A percentile compares a stretch with the other conserved stretches of the same genome.
Conservation (phyloP, 2,113 vertebrate genomes). For the Dasyurus viverrinus region DNA sequence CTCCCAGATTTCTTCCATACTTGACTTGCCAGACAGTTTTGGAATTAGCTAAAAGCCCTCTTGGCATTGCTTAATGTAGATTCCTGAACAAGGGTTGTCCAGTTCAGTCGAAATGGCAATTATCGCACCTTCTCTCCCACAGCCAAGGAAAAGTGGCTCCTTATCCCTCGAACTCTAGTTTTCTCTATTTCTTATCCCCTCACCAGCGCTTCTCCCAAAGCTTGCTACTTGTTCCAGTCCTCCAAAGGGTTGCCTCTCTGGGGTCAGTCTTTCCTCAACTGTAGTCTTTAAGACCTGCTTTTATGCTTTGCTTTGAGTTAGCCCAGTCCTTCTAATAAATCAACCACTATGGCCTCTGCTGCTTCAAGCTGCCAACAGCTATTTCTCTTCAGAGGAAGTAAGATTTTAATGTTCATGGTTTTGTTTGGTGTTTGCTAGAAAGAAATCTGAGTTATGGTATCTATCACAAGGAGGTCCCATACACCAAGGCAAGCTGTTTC, state of each 20-base stretch:
- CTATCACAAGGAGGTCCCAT: background rate
- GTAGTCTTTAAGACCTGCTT: background rate
- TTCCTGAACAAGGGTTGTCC: background rate
- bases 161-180: background rate
- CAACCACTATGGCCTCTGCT: background rate
- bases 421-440: conserved; percentile 17
- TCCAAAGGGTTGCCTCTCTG: background rate
- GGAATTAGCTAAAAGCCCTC: background rate
- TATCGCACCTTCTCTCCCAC: background rate
- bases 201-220: background rate
- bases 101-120: background rate
- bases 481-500: background rate
- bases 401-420: background rate
- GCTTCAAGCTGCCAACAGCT: background rate
- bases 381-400: background rate
- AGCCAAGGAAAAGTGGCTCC: background rate
- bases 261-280: background rate
- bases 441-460: background rate
- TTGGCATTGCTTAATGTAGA: background rate
- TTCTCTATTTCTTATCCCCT: background rate
- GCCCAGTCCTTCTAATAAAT: background rate
- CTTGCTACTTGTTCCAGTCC: background rate
- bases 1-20: background rate
- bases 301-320: background rate
- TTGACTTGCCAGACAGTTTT: background rate